Evolutionary conservation across 2,888 invertebrate genomes (phyloP), one percentile per base, ranked within the genome.

Genomic region (Steinernema hermaphroditum): DNA sequence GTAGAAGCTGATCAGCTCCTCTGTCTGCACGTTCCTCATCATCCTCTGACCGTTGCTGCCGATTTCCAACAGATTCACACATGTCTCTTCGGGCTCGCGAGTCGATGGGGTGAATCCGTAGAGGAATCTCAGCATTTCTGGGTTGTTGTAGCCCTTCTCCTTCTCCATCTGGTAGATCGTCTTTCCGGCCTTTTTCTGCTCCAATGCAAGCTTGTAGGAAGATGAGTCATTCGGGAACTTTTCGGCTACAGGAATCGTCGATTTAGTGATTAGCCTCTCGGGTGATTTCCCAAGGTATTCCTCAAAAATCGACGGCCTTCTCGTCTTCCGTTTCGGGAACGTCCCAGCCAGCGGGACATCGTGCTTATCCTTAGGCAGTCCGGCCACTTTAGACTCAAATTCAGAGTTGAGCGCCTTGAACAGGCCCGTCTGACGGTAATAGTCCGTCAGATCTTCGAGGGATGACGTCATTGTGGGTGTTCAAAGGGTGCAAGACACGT

Each of bases 121-220:
- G 6, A 54, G 27, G 54, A 54, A 54, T 27, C 54, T 22, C 27
- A 54, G 54, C 54, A 54, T 54, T 22, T 54, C 54, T 14, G 54
- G 54, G 27, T 54, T 54, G 27, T 54, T 54, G 54, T 54, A 54
- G 54, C 6, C 27, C 12, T 22, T 14, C 54, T 54, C 54, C 54
- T 54, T 54, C 54, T 54, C 54, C 54, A 54, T 2, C 54, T 54
- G 54, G 27, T 54, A 54, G 54, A 54, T 54, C 27, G 54, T 54
- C 27, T 54, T 54, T 24, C 54, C n/a, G n/a, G n/a, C 54, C 54
- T 22, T 54, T 16, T 54, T 27, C 54, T 22, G n/a, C 6, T 54
- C 54, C 2, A 54, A 16, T 2, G 54, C 54, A 2, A 54, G 27
- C 19, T 54, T 54, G 27, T 54, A 54, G 27, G 54, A 14, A 22